phyloP scores from a whole-genome alignment of 2,797 vertebrate species.

The Thaleichthys pacificus region DNA sequence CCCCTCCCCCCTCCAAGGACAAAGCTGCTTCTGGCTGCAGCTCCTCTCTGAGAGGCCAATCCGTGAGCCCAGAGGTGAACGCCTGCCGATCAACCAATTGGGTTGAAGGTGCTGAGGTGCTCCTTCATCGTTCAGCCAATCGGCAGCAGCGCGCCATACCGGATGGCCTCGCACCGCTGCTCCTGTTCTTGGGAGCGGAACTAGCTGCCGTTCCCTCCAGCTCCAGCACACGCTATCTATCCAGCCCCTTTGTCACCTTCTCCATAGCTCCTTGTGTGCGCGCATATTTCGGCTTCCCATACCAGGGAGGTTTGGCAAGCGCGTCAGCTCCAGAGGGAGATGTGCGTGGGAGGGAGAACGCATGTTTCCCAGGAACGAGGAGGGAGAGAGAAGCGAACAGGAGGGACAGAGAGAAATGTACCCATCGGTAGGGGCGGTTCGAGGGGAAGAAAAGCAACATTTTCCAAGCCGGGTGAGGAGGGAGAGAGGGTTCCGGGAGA shows the following conservation, averaged over 20 bases:
- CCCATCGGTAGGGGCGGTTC: conserved; percentile 36
- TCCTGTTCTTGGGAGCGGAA: conserved; percentile 45
- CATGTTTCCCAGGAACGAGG: conserved; percentile 44
- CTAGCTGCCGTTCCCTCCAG: conserved; percentile 28
- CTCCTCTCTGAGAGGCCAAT: conserved; percentile 48
- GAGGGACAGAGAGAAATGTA: conserved; percentile 38
- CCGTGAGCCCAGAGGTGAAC: conserved; percentile 57
- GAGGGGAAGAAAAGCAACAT: conserved; percentile 59
- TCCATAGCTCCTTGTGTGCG: conserved; percentile 27
- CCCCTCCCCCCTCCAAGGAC: conserved; percentile 46
- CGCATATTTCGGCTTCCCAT: conserved; percentile 30
- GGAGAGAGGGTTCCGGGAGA: conserved; percentile 48
- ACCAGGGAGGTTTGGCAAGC: conserved; percentile 27
- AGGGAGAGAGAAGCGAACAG: conserved; percentile 24
- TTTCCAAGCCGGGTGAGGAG: conserved; percentile 49
- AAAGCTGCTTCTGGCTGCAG: conserved; percentile 47
- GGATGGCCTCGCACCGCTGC: conserved; percentile 40
- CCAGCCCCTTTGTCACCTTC: conserved; percentile 28
- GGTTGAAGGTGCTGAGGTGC: conserved; percentile 59
- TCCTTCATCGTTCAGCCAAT: conserved; percentile 17
- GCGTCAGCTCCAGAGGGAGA: conserved; percentile 36
- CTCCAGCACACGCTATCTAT: conserved; percentile 23
- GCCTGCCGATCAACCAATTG: conserved; percentile 55
- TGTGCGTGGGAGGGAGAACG: conserved; percentile 39
- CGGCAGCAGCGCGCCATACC: conserved; percentile 10